Percentiles rank a stretch among this genome's conserved stretches.
These are phyloP conservation scores for Gerosis bhagava DNA, from an alignment of 2,888 invertebrate genomes.

Conservation along the genomic window DNA sequence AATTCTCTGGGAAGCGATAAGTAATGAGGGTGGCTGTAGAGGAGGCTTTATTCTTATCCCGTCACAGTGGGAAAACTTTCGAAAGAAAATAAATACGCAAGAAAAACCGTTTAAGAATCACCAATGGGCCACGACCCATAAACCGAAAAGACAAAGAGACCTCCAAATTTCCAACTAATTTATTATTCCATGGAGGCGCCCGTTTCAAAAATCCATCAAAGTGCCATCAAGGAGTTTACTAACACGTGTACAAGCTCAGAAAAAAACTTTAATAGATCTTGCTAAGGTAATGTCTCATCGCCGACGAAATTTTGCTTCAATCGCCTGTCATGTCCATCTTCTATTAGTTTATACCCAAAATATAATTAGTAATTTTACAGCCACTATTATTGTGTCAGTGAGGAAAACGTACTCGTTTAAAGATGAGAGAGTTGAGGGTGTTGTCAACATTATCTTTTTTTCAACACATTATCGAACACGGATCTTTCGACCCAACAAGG, in stretches of 20 bases:
- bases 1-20: neutral
- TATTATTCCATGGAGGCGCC: constrained; percentile 47
- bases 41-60: neutral
- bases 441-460: too few relatives aligned
- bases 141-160: constrained; percentile 17
- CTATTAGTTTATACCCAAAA: too few relatives aligned
- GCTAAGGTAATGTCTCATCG: too few relatives aligned
- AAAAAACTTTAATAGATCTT: constrained; percentile 55
- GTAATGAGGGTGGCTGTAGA: constrained; percentile 2
- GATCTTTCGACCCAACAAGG: too few relatives aligned
- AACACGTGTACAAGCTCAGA: constrained; percentile 51
- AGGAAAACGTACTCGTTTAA: too few relatives aligned
- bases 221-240: constrained; percentile 56
- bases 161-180: constrained; percentile 29
- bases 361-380: too few relatives aligned
- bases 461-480: too few relatives aligned
- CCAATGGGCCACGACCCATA: constrained; percentile 15
- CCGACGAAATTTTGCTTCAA: too few relatives aligned
- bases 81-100: constrained; percentile 11
- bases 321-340: too few relatives aligned
- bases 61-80: constrained; percentile 8
- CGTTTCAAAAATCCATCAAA: constrained; percentile 64
- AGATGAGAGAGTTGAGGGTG: too few relatives aligned
- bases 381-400: too few relatives aligned
- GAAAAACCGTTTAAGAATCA: constrained; percentile 18